Evolutionary conservation across 2,113 vertebrate species (phyloP).

Genomic region (Lagopus leucura): DNA sequence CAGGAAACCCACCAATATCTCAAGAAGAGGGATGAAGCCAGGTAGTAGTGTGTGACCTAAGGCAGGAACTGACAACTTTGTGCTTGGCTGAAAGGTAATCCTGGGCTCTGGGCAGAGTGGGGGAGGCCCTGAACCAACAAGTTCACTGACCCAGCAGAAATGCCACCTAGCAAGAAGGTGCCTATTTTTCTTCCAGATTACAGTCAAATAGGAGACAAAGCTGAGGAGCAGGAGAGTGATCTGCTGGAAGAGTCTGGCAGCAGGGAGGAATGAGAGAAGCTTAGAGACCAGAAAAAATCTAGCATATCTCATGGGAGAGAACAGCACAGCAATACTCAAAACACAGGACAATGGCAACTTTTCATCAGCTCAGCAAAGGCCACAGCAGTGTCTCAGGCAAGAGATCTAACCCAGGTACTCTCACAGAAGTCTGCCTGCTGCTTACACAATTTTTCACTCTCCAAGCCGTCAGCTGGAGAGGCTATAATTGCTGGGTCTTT

Average conservation of each 20-base stretch:
- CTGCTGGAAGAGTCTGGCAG: neutral
- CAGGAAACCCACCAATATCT: neutral
- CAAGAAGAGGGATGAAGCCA: neutral
- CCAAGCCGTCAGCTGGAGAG: neutral
- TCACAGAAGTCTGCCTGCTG: neutral
- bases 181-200: neutral
- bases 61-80: neutral
- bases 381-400: neutral
- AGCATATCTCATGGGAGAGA: fast-evolving
- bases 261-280: neutral
- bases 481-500: neutral
- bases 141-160: neutral
- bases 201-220: neutral
- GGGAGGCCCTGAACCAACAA: neutral
- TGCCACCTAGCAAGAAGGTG: neutral
- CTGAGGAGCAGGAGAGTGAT: neutral
- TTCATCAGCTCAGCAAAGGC: neutral
- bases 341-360: fast-evolving
- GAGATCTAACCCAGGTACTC: neutral
- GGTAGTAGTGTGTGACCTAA: neutral
- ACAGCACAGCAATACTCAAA: fast-evolving
- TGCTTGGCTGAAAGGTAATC: neutral
- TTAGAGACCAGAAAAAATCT: neutral
- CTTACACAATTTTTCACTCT: neutral
- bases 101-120: neutral